Evolutionary conservation across 1,140 invertebrate genomes (phyloP).

Genomic region (Nephila pilipes): DNA sequence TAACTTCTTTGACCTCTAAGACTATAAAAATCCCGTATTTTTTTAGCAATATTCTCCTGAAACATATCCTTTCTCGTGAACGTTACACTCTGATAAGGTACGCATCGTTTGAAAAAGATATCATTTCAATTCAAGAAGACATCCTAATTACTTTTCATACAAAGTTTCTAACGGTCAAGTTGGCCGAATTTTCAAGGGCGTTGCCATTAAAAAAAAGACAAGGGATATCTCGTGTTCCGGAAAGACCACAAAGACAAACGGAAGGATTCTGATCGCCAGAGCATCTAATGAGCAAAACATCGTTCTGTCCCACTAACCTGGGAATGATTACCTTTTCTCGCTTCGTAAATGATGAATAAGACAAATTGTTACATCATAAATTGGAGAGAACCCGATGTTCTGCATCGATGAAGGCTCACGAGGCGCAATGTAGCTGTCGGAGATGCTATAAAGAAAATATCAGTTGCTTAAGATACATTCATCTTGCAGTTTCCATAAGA

Average conservation of each 20-base stretch:
- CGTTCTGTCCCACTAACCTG: slow-evolving; percentile 8
- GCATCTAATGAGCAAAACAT: slow-evolving; percentile 2
- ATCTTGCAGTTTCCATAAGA: background rate
- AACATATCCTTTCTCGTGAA: background rate
- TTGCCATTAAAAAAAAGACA: slow-evolving; percentile 12
- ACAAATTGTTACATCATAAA: slow-evolving; percentile 20
- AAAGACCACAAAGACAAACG: slow-evolving; percentile 25
- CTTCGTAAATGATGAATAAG: background rate
- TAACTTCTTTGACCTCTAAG: no score
- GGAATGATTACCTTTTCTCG: background rate
- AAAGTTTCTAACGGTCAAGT: background rate
- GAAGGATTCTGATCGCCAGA: background rate
- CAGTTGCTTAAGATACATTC: background rate
- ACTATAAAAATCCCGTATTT: no score
- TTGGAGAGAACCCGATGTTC: background rate
- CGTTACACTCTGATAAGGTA: background rate
- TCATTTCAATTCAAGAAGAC: background rate
- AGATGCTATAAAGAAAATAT: background rate
- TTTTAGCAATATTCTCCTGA: background rate
- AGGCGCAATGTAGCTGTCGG: background rate
- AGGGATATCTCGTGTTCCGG: slow-evolving; percentile 11
- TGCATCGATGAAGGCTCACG: background rate
- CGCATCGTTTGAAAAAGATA: background rate
- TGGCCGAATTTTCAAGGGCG: slow-evolving; percentile 9
- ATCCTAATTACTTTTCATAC: background rate